phyloP scores from a whole-genome alignment of 2,888 invertebrate species.

The Piscicola geometra region DNA sequence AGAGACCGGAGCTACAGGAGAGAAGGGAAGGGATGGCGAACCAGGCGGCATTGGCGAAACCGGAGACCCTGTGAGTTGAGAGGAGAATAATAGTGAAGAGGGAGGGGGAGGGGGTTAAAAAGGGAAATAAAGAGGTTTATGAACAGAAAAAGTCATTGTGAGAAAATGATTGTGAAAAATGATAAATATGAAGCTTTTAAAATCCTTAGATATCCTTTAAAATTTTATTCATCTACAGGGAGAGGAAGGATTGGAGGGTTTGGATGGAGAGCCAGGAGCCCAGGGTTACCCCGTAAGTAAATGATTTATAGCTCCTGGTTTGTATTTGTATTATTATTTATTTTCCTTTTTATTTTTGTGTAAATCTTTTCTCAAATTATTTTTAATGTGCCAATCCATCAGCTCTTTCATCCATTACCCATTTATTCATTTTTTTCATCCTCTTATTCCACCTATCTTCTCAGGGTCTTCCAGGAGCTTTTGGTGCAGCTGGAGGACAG shows the following conservation, averaged over 20 bases:
- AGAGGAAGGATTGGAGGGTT: not conserved
- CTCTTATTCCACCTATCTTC: too few species aligned
- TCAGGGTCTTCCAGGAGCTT: not conserved
- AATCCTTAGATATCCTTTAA: too few species aligned
- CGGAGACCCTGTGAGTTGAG: conserved; percentile 3
- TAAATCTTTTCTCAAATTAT: too few species aligned
- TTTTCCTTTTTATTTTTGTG: too few species aligned
- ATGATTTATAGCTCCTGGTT: not conserved
- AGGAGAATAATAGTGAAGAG: not conserved
- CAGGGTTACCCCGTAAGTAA: not conserved
- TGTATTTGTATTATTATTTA: too few species aligned
- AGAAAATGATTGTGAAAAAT: not conserved
- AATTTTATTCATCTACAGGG: not conserved
- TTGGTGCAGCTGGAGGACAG: conserved; percentile 17
- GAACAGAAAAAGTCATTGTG: not conserved
- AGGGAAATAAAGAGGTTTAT: too few species aligned
- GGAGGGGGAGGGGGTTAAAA: too few species aligned
- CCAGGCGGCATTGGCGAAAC: conserved; percentile 16
- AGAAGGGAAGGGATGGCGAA: conserved; percentile 32
- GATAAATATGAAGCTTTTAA: not conserved
- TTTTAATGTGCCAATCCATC: too few species aligned
- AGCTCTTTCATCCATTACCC: too few species aligned
- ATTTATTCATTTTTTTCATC: too few species aligned
- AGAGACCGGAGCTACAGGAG: conserved; percentile 31
- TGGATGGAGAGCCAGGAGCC: conserved; percentile 1